Conservation (phyloP, 92 coral and sea anemone species). For the Zoanthus gigantus region DNA sequence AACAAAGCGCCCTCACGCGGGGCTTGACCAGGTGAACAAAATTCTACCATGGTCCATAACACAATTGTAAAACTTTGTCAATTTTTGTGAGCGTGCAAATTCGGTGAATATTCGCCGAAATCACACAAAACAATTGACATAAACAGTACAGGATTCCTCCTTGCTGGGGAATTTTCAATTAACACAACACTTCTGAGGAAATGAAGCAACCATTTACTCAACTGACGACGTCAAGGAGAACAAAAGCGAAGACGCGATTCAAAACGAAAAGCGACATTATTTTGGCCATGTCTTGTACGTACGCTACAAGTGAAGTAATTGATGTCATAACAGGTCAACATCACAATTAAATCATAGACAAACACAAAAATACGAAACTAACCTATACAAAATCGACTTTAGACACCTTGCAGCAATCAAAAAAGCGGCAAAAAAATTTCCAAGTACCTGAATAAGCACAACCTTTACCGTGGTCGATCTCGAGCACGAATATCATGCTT, state of each 20-base stretch:
- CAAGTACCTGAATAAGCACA: constrained; percentile 91
- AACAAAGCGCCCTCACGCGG: constrained; percentile 80
- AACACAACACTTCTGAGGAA: constrained; percentile 65
- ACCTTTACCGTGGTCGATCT: constrained; percentile 87
- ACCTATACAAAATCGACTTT: constrained; percentile 94
- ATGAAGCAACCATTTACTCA: constrained; percentile 80
- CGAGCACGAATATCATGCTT: constrained; percentile 99
- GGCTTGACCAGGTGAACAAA: constrained; percentile 80
- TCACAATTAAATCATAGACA: constrained; percentile 88
- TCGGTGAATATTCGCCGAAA: constrained; percentile 95
- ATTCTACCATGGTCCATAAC: constrained; percentile 61
- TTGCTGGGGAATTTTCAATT: constrained; percentile 66
- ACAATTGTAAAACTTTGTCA: constrained; percentile 75
- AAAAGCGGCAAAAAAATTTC: constrained; percentile 81
- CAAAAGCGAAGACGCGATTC: constrained; percentile 92
- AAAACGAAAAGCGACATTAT: constrained; percentile 80
- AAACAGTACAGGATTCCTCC: constrained; percentile 66
- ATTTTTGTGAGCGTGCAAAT: constrained; percentile 97
- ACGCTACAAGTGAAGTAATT: constrained; percentile 96
- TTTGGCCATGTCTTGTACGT: constrained; percentile 90
- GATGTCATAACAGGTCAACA: constrained; percentile 98
- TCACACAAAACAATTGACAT: constrained; percentile 83
- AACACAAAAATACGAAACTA: constrained; percentile 94
- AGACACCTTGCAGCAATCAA: constrained; percentile 79
- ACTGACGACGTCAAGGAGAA: constrained; percentile 93